A percentile compares a stretch with the other conserved stretches of the same genome.
Conservation (phyloP, 1,140 invertebrate genomes). For the Zaprionus vittiger region DNA sequence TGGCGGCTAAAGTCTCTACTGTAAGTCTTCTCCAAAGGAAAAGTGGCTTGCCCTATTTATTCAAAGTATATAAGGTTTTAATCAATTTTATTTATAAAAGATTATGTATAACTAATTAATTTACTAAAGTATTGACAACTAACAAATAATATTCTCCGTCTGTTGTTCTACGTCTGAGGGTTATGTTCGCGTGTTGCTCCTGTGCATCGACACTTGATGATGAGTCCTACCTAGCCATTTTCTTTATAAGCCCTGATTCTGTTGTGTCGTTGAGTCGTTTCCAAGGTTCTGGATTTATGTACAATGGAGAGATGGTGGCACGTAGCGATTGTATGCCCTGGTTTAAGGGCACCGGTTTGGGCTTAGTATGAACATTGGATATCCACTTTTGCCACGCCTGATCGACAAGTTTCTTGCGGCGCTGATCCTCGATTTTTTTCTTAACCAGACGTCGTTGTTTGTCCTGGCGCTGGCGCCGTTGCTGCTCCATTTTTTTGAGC, state of each 20-base stretch:
- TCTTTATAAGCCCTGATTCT: not conserved
- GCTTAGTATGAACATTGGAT: conserved; percentile 48
- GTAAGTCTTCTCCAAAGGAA: no score
- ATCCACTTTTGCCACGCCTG: conserved; percentile 60
- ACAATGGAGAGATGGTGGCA: conserved; percentile 59
- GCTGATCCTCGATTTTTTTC: conserved; percentile 32
- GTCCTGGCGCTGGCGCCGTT: conserved; percentile 38
- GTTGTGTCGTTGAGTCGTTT: not conserved
- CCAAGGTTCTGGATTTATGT: conserved; percentile 62
- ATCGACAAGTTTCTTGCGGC: conserved; percentile 40
- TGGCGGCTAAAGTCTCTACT: no score
- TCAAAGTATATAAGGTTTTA: no score
- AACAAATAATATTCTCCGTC: no score
- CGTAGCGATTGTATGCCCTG: conserved; percentile 65
- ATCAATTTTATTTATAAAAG: no score
- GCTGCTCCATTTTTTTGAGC: conserved; percentile 47
- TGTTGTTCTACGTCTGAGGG: no score
- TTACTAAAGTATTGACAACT: no score
- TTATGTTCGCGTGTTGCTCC: no score
- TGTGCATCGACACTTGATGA: no score
- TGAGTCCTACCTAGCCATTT: not conserved
- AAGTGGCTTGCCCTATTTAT: no score
- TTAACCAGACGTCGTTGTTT: conserved; percentile 2
- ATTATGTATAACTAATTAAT: no score
- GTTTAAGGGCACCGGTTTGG: conserved; percentile 73